Conservation (phyloP, 1,140 invertebrate species). For the Vollenhovia emeryi region DNA sequence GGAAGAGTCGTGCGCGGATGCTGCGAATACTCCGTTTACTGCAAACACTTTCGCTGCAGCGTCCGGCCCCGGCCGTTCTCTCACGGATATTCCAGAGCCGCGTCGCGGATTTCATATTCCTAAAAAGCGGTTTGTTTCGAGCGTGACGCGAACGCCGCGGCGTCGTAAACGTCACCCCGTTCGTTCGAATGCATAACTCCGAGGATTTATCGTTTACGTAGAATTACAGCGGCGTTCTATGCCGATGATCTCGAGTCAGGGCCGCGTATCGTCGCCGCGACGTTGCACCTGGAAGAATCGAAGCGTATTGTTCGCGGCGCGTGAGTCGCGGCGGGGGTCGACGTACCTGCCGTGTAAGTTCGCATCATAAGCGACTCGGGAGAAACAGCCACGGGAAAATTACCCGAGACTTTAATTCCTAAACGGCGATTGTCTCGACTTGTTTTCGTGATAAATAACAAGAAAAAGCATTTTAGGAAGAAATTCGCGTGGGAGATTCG, state of each 20-base stretch:
- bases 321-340: not conserved
- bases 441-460: not conserved
- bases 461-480: not conserved
- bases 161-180: slow-evolving; percentile 30
- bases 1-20: not conserved
- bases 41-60: not conserved
- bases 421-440: not conserved
- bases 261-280: not conserved
- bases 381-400: not conserved
- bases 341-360: not conserved
- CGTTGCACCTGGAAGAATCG: not conserved
- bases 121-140: slow-evolving; percentile 23
- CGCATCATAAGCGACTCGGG: not conserved
- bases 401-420: not conserved
- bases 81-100: not conserved
- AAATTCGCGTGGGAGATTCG: not conserved
- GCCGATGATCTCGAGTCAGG: not conserved
- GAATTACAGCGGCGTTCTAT: slow-evolving; percentile 6
- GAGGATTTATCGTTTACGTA: slow-evolving; percentile 48
- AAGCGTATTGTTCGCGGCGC: slow-evolving; percentile 7
- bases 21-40: not conserved
- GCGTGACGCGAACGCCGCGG: not conserved
- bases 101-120: not conserved
- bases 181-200: slow-evolving; percentile 23
- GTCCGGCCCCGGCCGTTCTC: not conserved